These are phyloP conservation scores for Phasia obesa DNA, from an alignment of 2,888 invertebrate genomes.

Conservation along the genomic window DNA sequence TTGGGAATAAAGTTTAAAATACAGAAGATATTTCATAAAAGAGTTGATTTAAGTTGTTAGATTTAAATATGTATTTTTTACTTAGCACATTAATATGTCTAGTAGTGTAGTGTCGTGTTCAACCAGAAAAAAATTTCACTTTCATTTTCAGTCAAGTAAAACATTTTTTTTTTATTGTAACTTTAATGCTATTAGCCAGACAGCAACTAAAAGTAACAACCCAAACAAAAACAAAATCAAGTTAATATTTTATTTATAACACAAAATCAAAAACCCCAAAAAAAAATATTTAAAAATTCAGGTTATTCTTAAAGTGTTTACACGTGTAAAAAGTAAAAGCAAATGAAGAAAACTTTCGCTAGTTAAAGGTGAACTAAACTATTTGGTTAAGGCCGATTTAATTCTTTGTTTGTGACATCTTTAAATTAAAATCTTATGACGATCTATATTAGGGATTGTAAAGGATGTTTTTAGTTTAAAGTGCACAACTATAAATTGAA, in stretches of 20 bases:
- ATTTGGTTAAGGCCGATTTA: too few relatives aligned
- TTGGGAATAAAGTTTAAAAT: background rate
- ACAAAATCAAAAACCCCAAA: slow-evolving; percentile 20
- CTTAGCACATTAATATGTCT: background rate
- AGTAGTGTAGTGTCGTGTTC: background rate
- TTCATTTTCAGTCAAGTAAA: slow-evolving; percentile 36
- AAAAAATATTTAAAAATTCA: slow-evolving; percentile 42
- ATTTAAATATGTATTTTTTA: background rate
- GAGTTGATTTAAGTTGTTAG: slow-evolving; percentile 12
- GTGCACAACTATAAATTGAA: too few relatives aligned
- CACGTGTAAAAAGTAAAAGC: slow-evolving; percentile 17
- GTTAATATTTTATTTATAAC: slow-evolving; percentile 8
- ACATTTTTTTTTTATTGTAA: slow-evolving; percentile 22
- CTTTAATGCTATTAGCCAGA: slow-evolving; percentile 30
- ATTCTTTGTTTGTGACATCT: too few relatives aligned
- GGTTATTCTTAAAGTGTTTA: slow-evolving; percentile 54
- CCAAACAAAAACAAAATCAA: slow-evolving; percentile 32
- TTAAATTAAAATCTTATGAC: too few relatives aligned
- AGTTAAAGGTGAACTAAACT: slow-evolving; percentile 8
- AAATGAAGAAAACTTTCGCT: slow-evolving; percentile 48
- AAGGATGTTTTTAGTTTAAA: too few relatives aligned
- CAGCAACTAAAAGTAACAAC: slow-evolving; percentile 7
- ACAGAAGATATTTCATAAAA: background rate
- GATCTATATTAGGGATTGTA: too few relatives aligned
- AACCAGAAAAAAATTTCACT: slow-evolving; percentile 50